phyloP scores from a whole-genome alignment of 2,797 vertebrate genomes.

The Tarsius wallacei region DNA sequence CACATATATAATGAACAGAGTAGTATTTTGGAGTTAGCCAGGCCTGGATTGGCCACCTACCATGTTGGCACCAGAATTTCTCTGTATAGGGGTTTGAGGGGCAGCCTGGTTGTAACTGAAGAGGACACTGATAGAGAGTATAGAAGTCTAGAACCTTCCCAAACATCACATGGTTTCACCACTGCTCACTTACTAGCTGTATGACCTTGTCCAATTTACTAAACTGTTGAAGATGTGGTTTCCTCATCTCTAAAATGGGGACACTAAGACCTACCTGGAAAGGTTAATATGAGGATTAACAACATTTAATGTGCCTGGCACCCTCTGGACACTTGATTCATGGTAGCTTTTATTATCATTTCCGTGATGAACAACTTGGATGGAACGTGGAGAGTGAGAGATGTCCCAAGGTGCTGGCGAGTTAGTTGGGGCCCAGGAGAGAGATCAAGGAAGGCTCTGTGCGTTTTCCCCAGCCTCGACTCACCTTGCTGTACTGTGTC shows the following conservation, averaged over 20 bases:
- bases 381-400: not conserved
- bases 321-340: not conserved
- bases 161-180: not conserved
- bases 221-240: not conserved
- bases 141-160: not conserved
- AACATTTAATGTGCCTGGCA: no score
- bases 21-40: not conserved
- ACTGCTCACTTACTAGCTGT: not conserved
- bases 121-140: not conserved
- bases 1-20: no score
- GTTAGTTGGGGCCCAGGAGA: not conserved
- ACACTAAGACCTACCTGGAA: not conserved
- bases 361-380: not conserved
- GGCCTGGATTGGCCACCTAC: not conserved
- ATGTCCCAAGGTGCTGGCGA: not conserved
- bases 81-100: not conserved
- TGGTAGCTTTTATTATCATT: not conserved
- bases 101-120: not conserved
- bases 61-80: not conserved
- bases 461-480: conserved; percentile 62
- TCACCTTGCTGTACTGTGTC: conserved; percentile 96
- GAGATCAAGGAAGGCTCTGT: not conserved
- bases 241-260: not conserved
- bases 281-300: not conserved
- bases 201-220: not conserved